Evolutionary conservation across 2,888 invertebrate genomes (phyloP).

Genomic region (Dolichomitus sp.): DNA sequence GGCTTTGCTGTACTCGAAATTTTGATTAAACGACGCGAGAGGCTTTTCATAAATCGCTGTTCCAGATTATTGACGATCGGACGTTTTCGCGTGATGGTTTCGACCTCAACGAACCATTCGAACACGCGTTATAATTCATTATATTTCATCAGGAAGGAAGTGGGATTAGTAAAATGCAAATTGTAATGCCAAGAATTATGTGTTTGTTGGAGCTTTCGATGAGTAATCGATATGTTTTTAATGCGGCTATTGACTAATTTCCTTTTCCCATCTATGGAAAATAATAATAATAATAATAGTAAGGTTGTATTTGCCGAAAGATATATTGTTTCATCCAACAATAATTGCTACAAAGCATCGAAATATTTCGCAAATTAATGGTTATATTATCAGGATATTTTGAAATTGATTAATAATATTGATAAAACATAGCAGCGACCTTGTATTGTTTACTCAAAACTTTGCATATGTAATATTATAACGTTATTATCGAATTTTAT

Average conservation of each 20-base stretch:
- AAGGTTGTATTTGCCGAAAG: neutral
- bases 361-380: neutral
- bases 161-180: neutral
- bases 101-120: neutral
- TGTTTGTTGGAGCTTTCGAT: neutral
- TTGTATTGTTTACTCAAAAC: no score
- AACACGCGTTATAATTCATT: neutral
- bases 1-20: neutral
- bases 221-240: neutral
- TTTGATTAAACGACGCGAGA: conserved; percentile 18
- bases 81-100: conserved; percentile 7
- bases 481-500: no score
- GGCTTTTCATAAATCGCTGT: conserved; percentile 20
- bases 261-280: neutral
- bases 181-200: neutral
- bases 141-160: neutral
- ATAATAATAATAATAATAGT: neutral
- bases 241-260: neutral
- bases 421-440: no score
- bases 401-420: no score
- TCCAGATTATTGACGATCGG: conserved; percentile 6
- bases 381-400: no score
- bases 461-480: no score
- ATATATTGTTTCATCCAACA: neutral
- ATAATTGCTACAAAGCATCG: no score